These are phyloP conservation scores for Cyclargus thomasi DNA, from an alignment of 1,140 invertebrate genomes.

Conservation along the genomic window DNA sequence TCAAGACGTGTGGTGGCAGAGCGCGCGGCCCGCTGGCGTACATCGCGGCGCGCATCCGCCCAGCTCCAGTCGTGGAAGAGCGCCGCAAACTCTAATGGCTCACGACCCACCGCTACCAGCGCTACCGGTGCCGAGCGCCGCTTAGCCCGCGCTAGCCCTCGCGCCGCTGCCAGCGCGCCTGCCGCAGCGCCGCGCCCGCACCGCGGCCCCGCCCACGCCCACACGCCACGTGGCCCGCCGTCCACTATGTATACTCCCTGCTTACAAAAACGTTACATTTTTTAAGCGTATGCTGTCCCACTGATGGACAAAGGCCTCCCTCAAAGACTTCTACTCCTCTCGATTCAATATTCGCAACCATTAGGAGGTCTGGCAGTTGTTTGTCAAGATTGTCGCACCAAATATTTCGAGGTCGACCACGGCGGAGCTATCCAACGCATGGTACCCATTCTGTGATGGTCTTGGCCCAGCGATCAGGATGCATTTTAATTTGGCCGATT, in stretches of 20 bases:
- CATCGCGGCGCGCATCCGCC: conserved; percentile 51
- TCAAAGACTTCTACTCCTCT: no score
- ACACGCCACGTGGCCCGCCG: conserved; percentile 89
- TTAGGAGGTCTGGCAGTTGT: no score
- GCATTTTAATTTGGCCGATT: no score
- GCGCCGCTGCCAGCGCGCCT: conserved; percentile 83
- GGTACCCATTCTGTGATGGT: no score
- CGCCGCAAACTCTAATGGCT: conserved; percentile 90
- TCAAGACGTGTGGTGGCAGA: conserved; percentile 82
- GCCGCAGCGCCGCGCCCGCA: conserved; percentile 89
- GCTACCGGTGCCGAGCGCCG: conserved; percentile 87
- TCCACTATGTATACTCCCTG: conserved; percentile 92
- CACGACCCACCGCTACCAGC: conserved; percentile 85
- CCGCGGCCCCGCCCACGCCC: conserved; percentile 94
- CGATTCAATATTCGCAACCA: no score
- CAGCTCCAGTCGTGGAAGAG: conserved; percentile 86
- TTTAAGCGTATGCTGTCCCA: no score
- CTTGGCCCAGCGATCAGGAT: no score
- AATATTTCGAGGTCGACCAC: no score
- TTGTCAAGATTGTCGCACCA: no score
- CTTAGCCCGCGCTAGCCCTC: conserved; percentile 93
- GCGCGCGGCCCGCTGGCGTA: conserved; percentile 61
- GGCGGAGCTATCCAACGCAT: no score
- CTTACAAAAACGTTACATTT: conserved; percentile 8
- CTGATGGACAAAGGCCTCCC: no score